Percentiles rank a stretch among this genome's conserved stretches.
Conservation (phyloP, 2,888 invertebrate genomes). For the Malthinus flaveolus region DNA sequence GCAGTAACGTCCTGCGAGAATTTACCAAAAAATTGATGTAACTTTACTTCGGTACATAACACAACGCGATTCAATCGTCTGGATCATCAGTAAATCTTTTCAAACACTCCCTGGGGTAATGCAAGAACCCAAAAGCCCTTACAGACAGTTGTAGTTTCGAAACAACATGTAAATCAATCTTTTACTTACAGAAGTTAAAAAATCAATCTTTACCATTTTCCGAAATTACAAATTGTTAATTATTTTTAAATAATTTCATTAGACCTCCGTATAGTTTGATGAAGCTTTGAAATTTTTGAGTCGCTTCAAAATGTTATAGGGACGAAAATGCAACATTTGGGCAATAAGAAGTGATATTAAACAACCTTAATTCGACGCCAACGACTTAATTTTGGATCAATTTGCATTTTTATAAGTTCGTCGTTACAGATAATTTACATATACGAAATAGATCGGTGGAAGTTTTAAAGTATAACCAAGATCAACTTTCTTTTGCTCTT, state of each 20-base stretch:
- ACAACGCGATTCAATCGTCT: constrained; percentile 1
- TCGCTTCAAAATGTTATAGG: constrained; percentile 13
- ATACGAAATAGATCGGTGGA: constrained; percentile 34
- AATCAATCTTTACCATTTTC: background rate
- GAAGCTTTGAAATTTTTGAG: too few relatives aligned
- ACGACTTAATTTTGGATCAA: constrained; percentile 35
- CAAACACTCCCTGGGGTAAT: constrained; percentile 2
- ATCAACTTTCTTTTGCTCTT: constrained; percentile 14
- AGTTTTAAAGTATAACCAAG: constrained; percentile 26
- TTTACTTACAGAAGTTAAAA: background rate
- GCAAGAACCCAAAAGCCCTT: background rate
- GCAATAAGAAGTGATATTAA: constrained; percentile 14
- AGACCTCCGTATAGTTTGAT: too few relatives aligned
- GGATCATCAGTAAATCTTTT: constrained; percentile 4
- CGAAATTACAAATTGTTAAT: too few relatives aligned
- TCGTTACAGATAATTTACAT: constrained; percentile 33
- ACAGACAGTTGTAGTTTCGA: background rate
- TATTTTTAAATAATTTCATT: too few relatives aligned
- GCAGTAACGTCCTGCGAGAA: too few relatives aligned
- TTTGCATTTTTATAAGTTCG: constrained; percentile 37
- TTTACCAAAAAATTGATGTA: too few relatives aligned
- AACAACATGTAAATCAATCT: constrained; percentile 4
- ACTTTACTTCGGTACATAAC: background rate
- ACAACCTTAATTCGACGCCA: constrained; percentile 27
- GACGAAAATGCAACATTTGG: constrained; percentile 19